Base-by-base conservation (phyloP, 2,113 vertebrate species). In the Lophura nycthemera region DNA sequence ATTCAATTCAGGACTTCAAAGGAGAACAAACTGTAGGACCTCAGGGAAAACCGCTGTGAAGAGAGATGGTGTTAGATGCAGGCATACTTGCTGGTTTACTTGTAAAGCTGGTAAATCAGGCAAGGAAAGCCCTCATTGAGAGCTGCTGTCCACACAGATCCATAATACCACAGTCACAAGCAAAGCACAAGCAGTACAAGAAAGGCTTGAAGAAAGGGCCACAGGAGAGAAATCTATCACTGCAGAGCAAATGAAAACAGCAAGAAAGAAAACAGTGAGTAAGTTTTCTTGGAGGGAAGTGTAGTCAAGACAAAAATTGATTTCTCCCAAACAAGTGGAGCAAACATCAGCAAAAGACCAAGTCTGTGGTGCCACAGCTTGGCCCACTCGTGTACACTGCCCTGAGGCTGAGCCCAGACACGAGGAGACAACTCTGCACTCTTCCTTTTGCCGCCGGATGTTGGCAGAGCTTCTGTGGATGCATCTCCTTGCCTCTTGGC, bases 11-110 rank as follows among this genome's bases (percentile, higher is more conserved):
- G n/a, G 69, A 69, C 43, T 85, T 73, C 64, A 88, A 93, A 88
- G 43, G 14, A 76, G 92, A 89, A 50, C 24, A 75, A 90, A 56
- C 13, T 63, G n/a, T 48, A 89, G 78, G 84, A 84, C 34, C 76
- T 65, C n/a, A 34, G 71, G 38, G 34, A 89, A 91, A 89, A 20
- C 21, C 21, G 47, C 25, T 42, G 32, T 47, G 45, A 87, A 85
- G 32, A 79, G 32, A 88, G n/a, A 77, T 0, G 0, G 4, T 8
- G 50, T 47, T 34, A 83, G 60, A 60, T 18, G 65, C 80, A 8
- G 21, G 13, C 8, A 80, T 40, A n/a, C 43, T 80, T 47, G 14
- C 13, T 83, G 25, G 63, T 79, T 27, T 77, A 91, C 45, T 7
- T 70, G 32, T 36, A 59, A 22, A 89, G 45, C 36, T 83, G 45